Conservation (phyloP, 1,140 invertebrate genomes). For the Heliconius hewitsoni region DNA sequence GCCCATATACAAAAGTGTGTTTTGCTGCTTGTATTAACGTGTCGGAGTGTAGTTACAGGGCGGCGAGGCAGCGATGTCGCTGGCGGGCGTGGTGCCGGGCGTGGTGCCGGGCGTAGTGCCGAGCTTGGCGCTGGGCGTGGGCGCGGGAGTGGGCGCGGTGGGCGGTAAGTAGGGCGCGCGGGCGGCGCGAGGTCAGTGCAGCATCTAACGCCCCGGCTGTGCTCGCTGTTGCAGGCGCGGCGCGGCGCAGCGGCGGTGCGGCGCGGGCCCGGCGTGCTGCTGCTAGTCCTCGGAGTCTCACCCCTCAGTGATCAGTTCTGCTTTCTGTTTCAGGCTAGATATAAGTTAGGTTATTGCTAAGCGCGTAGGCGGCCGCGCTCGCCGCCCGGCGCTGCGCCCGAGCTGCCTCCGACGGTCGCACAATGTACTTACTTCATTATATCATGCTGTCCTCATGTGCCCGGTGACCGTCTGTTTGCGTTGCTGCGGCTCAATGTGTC, state of each 20-base stretch:
- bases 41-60: slow-evolving; percentile 5
- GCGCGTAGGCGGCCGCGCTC: slow-evolving; percentile 37
- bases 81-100: background rate
- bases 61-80: background rate
- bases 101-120: background rate
- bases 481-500: slow-evolving; percentile 20
- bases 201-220: slow-evolving; percentile 47
- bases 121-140: background rate
- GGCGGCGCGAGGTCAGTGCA: slow-evolving; percentile 22
- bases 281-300: slow-evolving; percentile 17
- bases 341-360: slow-evolving; percentile 73
- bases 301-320: slow-evolving; percentile 70
- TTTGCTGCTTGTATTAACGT: no score
- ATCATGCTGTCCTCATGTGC: slow-evolving; percentile 47
- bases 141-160: background rate
- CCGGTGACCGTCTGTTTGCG: slow-evolving; percentile 31
- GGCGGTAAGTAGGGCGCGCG: slow-evolving; percentile 11
- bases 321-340: slow-evolving; percentile 78
- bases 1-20: no score
- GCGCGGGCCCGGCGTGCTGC: slow-evolving; percentile 41
- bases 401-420: slow-evolving; percentile 45
- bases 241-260: slow-evolving; percentile 43
- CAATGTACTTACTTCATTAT: slow-evolving; percentile 70
- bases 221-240: slow-evolving; percentile 59
- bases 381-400: slow-evolving; percentile 41